phyloP scores from a whole-genome alignment of 2,113 vertebrate genomes.

The Halcyon malimbica region DNA sequence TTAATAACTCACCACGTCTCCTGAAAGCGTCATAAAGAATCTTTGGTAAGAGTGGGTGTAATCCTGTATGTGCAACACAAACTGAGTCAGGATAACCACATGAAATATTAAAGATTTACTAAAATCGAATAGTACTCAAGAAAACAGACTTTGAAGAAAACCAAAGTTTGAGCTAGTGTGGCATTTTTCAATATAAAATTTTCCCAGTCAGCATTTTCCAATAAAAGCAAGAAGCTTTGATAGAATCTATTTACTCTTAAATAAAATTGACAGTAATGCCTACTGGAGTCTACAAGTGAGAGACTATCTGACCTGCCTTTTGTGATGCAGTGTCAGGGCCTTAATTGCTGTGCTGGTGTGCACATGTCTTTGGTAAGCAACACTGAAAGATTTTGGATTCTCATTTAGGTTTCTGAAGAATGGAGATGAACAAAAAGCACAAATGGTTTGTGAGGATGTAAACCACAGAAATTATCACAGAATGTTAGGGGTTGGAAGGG shows the following conservation, averaged over 20 bases:
- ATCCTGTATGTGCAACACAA: background rate
- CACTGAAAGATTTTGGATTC: background rate
- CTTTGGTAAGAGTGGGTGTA: background rate
- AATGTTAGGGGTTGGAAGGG: too few relatives aligned
- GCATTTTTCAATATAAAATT: background rate
- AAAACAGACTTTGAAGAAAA: background rate
- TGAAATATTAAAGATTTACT: background rate
- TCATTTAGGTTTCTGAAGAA: background rate
- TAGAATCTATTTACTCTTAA: background rate
- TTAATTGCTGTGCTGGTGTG: background rate
- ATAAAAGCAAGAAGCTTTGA: background rate
- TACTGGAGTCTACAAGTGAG: background rate
- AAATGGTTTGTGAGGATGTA: background rate
- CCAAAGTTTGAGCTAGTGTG: background rate
- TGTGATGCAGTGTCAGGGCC: background rate
- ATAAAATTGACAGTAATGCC: background rate
- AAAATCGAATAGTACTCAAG: background rate
- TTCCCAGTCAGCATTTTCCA: background rate
- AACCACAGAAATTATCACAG: background rate
- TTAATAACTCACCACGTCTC: background rate
- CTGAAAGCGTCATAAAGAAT: background rate
- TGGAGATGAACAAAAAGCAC: background rate
- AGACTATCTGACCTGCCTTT: background rate
- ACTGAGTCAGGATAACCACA: background rate
- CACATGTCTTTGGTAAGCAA: background rate